Conservation (phyloP, 2,888 invertebrate genomes). For the Tipula unca region DNA sequence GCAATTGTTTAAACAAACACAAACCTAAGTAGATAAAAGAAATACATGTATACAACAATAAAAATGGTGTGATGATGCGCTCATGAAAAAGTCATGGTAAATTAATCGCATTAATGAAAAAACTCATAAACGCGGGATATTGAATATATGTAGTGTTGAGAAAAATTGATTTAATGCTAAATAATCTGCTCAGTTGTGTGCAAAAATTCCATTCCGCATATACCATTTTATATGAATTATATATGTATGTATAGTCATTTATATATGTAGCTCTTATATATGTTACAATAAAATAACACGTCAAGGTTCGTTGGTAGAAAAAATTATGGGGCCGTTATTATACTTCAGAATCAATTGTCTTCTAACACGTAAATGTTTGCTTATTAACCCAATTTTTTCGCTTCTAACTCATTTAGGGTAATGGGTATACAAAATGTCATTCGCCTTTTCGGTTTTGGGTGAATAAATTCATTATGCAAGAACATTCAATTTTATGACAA, state of each 20-base stretch:
- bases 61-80: background rate
- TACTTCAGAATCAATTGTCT: background rate
- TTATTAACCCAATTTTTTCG: background rate
- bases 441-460: background rate
- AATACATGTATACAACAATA: background rate
- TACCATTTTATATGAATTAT: background rate
- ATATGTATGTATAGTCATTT: background rate
- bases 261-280: background rate
- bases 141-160: background rate
- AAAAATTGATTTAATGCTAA: background rate
- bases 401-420: background rate
- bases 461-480: background rate
- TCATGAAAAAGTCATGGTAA: background rate
- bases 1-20: background rate
- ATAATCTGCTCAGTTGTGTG: background rate
- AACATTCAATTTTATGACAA: background rate
- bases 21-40: background rate
- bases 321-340: background rate
- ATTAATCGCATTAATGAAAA: background rate
- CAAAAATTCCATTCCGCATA: background rate
- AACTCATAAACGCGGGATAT: background rate
- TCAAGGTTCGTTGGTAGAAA: background rate
- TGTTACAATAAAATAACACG: background rate
- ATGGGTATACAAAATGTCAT: background rate
- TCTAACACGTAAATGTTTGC: background rate